Percentiles rank a stretch among this genome's conserved stretches.
These are phyloP conservation scores for Sebastes kiyomatsui DNA, from an alignment of 2,797 vertebrate genomes.

Conservation along the genomic window DNA sequence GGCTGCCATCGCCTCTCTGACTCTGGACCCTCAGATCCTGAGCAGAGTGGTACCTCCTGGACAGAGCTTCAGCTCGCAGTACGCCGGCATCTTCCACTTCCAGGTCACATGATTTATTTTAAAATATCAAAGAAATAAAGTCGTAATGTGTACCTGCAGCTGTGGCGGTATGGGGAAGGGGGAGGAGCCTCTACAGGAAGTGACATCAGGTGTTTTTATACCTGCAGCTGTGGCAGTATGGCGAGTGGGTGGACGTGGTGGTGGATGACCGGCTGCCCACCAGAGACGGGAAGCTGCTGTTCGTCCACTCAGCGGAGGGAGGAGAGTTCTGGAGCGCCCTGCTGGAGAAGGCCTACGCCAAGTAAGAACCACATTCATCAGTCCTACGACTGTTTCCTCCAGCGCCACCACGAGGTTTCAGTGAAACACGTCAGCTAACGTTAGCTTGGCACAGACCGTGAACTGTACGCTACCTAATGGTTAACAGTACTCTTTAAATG, in stretches of 20 bases:
- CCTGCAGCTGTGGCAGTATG: too few relatives aligned
- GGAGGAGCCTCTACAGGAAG: not conserved
- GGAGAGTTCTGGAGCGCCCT: slow-evolving; percentile 94
- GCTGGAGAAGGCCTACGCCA: slow-evolving; percentile 95
- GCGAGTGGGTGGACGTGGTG: slow-evolving; percentile 88
- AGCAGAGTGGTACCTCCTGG: slow-evolving; percentile 85
- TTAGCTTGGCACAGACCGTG: too few relatives aligned
- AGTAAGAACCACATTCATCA: slow-evolving; percentile 69
- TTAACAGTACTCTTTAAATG: too few relatives aligned
- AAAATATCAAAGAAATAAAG: not conserved
- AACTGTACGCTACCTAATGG: too few relatives aligned
- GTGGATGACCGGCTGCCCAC: slow-evolving; percentile 89
- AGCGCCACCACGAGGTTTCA: too few relatives aligned
- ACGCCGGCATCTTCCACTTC: slow-evolving; percentile 92
- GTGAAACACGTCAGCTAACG: too few relatives aligned
- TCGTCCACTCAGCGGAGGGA: slow-evolving; percentile 86
- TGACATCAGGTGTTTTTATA: not conserved
- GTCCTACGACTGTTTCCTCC: too few relatives aligned
- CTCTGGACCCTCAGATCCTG: slow-evolving; percentile 87
- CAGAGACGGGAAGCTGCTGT: slow-evolving; percentile 86
- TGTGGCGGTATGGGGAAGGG: not conserved
- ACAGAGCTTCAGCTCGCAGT: slow-evolving; percentile 88
- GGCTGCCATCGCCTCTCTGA: slow-evolving; percentile 91
- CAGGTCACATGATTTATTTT: slow-evolving; percentile 59
- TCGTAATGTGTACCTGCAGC: too few relatives aligned